Conservation (phyloP, 2,888 invertebrate genomes). For the Orthonychiurus folsomi region DNA sequence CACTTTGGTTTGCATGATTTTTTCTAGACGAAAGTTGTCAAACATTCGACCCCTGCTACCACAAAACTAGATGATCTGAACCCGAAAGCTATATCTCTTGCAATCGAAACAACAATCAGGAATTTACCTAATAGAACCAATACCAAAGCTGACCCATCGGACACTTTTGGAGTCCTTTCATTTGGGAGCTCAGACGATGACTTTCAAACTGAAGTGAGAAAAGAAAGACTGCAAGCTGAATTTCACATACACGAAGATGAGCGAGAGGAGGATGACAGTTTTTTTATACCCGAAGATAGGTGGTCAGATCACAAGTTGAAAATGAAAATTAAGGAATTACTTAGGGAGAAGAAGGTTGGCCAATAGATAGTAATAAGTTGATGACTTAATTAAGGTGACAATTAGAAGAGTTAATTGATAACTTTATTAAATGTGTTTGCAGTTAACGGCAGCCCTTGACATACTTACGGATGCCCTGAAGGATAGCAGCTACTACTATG, state of each 20-base stretch:
- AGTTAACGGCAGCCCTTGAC: constrained; percentile 36
- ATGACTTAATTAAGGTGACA: constrained; percentile 2
- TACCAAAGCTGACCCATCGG: not conserved
- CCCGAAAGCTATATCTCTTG: too few relatives aligned
- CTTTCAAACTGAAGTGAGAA: not conserved
- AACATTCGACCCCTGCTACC: too few relatives aligned
- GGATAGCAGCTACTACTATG: constrained; percentile 29
- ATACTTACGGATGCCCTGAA: constrained; percentile 22
- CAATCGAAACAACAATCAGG: too few relatives aligned
- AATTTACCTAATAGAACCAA: too few relatives aligned
- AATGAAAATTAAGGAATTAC: constrained; percentile 58
- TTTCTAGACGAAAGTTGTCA: too few relatives aligned
- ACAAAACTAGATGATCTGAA: too few relatives aligned
- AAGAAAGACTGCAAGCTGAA: not conserved
- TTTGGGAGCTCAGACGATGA: too few relatives aligned
- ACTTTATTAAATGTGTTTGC: constrained; percentile 3
- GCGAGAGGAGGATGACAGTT: constrained; percentile 4
- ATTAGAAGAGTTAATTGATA: not conserved
- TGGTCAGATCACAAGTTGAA: not conserved
- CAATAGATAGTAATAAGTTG: not conserved
- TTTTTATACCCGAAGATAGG: constrained; percentile 4
- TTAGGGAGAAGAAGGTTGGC: constrained; percentile 51
- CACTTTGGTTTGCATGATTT: too few relatives aligned
- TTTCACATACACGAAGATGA: not conserved
- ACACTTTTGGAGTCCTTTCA: not conserved